Conservation (phyloP, 2,888 invertebrate genomes). For the Myathropa florea region DNA sequence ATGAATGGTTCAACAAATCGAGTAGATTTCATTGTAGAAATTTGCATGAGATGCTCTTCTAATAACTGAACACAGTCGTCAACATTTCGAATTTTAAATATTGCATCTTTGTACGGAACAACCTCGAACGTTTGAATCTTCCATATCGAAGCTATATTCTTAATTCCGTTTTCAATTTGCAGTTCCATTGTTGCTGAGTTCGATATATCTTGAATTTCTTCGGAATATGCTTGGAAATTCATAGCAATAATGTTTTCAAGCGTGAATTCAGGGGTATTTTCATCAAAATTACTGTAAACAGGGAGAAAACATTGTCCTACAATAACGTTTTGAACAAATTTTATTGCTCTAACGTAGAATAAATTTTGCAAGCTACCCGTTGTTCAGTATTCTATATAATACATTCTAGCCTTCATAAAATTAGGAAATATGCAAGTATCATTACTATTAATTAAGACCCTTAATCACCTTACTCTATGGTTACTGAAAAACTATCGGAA, state of each 20-base stretch:
- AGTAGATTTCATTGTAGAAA: conserved; percentile 94
- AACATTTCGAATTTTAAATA: conserved; percentile 87
- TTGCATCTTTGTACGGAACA: conserved; percentile 85
- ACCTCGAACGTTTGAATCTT: conserved; percentile 87
- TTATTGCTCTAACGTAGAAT: no score
- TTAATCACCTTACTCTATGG: no score
- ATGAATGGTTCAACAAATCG: conserved; percentile 93
- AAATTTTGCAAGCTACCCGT: no score
- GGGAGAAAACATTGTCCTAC: neutral
- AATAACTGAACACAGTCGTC: conserved; percentile 89
- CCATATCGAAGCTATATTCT: conserved; percentile 88
- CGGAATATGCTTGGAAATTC: conserved; percentile 91
- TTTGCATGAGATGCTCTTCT: conserved; percentile 92
- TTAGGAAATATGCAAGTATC: no score
- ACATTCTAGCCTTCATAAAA: no score
- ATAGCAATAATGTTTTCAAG: conserved; percentile 89
- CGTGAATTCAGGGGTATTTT: conserved; percentile 89
- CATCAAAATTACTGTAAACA: conserved; percentile 86
- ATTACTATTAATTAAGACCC: no score
- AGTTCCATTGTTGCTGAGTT: conserved; percentile 94
- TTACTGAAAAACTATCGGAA: no score
- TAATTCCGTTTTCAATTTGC: conserved; percentile 90
- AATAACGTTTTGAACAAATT: no score
- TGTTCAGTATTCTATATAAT: no score
- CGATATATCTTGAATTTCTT: conserved; percentile 92